Base-by-base conservation (phyloP, 2,888 invertebrate genomes). In the Dioctria linearis region DNA sequence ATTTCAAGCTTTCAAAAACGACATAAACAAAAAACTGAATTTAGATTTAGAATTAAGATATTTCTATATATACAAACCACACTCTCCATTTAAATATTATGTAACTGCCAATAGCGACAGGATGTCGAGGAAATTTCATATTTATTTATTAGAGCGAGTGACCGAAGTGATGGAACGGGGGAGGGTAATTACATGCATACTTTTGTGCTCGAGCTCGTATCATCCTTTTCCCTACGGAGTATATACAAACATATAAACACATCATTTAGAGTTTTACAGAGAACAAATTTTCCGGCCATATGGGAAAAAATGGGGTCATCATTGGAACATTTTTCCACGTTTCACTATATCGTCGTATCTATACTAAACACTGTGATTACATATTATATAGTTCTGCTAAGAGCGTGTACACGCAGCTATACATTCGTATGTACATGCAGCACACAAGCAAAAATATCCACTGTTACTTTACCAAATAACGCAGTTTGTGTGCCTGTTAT, bases 211-310 rank as follows among this genome's bases (percentile, higher is more conserved):
- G 61, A 61, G n/a, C 5, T 61, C 61, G n/a, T 43, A 69, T 5
- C 2, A 25, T 25, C 2, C 25, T 25, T 8, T 37, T 51, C 9
- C 39, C 57, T 13, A n/a, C 42, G 73, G 73, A 73, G 13, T 57
- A 73, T 57, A 73, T 73, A 39, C 40, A 57, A 57, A 73, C 73
- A 42, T 57, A 42, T 39, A 42, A 73, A 73, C 57, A 73, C 51
- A 57, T 57, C 25, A 57, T 13, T 25, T 25, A 25, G 25, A 59
- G n/a, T 43, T 71, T 59, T 13, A n/a, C 43, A 13, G 25, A 73
- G 3, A 4, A 25, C 25, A 57, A 73, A 11, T 73, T 59, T 43
- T 40, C 73, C 13, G 73, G 13, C 57, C 13, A 57, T 42, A 11
- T 40, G 9, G 42, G 6, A 46, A 4, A 13, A 43, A 25, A 67